These are phyloP conservation scores for Lepidurus couesii DNA, from an alignment of 1,140 invertebrate genomes.

Conservation along the genomic window DNA sequence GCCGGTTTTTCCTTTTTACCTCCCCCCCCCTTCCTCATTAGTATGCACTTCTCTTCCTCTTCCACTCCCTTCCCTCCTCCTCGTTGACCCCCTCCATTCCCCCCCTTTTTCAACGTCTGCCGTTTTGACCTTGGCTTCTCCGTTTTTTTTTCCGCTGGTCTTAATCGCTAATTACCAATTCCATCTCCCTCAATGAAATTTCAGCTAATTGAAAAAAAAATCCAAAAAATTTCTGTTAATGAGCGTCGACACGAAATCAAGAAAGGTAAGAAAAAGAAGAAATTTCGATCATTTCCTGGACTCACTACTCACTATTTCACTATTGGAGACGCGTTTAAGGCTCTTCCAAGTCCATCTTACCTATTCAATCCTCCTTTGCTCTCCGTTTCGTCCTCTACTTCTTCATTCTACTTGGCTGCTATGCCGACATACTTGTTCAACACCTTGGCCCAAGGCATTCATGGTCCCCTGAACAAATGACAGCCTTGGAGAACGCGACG, in stretches of 20 bases:
- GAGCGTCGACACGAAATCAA: too few species aligned
- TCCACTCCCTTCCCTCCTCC: neutral
- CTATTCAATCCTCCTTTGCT: neutral
- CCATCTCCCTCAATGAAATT: neutral
- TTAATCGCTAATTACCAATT: neutral
- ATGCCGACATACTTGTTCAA: slow-evolving; percentile 22
- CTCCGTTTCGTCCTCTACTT: neutral
- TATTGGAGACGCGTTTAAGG: neutral
- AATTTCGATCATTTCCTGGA: too few species aligned
- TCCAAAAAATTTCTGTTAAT: too few species aligned
- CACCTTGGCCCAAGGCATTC: slow-evolving; percentile 20
- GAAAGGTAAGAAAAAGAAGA: too few species aligned
- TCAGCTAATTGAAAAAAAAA: too few species aligned
- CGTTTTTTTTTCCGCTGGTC: slow-evolving; percentile 3
- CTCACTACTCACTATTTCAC: too few species aligned
- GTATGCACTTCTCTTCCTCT: neutral
- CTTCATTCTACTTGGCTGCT: neutral
- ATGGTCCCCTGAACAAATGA: slow-evolving; percentile 17
- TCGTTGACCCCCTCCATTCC: neutral
- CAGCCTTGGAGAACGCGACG: slow-evolving; percentile 17
- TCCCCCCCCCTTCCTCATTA: neutral
- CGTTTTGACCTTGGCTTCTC: neutral
- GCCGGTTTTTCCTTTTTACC: neutral
- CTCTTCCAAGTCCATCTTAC: neutral
- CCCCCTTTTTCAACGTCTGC: neutral